Percentiles rank a stretch among this genome's conserved stretches.
phyloP scores from a whole-genome alignment of 2,888 invertebrate species.

The Polyommatus iphigenia region DNA sequence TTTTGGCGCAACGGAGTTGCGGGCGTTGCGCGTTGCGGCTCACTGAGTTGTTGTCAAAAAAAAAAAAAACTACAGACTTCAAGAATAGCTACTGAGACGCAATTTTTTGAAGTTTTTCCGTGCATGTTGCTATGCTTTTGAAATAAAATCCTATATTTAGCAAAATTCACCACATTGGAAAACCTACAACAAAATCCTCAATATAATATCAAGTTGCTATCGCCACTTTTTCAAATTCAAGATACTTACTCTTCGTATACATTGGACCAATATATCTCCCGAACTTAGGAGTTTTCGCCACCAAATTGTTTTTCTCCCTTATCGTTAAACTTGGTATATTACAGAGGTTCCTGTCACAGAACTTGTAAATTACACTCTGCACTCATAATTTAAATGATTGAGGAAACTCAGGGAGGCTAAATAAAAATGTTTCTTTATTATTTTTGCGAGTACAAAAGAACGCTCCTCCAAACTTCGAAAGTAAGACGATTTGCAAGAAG shows the following conservation, averaged over 20 bases:
- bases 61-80: too few species aligned
- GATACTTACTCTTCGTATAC: neutral
- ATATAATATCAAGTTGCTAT: neutral
- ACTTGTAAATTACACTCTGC: conserved; percentile 27
- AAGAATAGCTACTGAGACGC: too few species aligned
- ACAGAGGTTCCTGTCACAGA: conserved; percentile 25
- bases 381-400: conserved; percentile 27
- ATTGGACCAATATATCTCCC: conserved; percentile 46
- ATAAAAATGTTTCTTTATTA: conserved; percentile 22
- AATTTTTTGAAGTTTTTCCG: too few species aligned
- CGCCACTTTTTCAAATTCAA: neutral
- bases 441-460: conserved; percentile 22
- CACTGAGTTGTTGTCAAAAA: too few species aligned
- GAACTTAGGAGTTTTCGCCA: conserved; percentile 59
- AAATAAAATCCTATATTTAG: too few species aligned
- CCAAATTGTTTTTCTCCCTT: conserved; percentile 62
- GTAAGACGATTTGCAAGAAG: conserved; percentile 2
- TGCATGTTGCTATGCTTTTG: too few species aligned
- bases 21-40: too few species aligned
- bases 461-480: neutral
- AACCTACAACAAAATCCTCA: neutral
- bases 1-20: too few species aligned
- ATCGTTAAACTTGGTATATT: conserved; percentile 22
- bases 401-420: conserved; percentile 8
- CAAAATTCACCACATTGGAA: too few species aligned